A percentile compares a stretch with the other conserved stretches of the same genome.
phyloP scores from a whole-genome alignment of 2,113 vertebrate genomes.

The Halichoeres trimaculatus region DNA sequence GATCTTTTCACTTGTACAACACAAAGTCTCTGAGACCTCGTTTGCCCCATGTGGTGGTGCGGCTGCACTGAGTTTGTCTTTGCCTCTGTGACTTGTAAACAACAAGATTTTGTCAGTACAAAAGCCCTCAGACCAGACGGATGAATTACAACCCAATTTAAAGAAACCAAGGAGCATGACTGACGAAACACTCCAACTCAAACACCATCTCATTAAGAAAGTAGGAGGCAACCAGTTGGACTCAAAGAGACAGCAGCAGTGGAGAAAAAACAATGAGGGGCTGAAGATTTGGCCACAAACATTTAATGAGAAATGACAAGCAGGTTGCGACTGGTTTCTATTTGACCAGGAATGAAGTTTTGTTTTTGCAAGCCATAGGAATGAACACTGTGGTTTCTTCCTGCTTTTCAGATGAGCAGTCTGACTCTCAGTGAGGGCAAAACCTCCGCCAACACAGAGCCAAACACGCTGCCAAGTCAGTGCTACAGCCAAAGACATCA shows the following conservation, averaged over 20 bases:
- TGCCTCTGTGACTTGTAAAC: conserved; percentile 30
- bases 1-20: neutral
- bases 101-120: conserved; percentile 12
- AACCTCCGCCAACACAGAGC: conserved; percentile 20
- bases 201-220: conserved; percentile 19
- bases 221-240: neutral
- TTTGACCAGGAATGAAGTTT: conserved; percentile 17
- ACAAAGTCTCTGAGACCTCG: conserved; percentile 10
- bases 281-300: conserved; percentile 14
- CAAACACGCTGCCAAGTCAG: conserved; percentile 1
- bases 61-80: conserved; percentile 10
- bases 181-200: conserved; percentile 2
- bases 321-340: neutral
- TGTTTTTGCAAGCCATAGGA: conserved; percentile 6
- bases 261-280: conserved; percentile 29
- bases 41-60: conserved; percentile 8
- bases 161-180: neutral
- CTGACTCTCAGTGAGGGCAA: conserved; percentile 7
- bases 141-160: conserved; percentile 24
- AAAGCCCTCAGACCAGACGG: conserved; percentile 9
- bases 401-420: conserved; percentile 10
- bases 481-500: conserved; percentile 37
- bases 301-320: conserved; percentile 18
- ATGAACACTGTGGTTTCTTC: conserved; percentile 26
- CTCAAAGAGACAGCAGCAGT: neutral